Conservation (phyloP, 2,113 vertebrate genomes). For the Beaufortia kweichowensis region DNA sequence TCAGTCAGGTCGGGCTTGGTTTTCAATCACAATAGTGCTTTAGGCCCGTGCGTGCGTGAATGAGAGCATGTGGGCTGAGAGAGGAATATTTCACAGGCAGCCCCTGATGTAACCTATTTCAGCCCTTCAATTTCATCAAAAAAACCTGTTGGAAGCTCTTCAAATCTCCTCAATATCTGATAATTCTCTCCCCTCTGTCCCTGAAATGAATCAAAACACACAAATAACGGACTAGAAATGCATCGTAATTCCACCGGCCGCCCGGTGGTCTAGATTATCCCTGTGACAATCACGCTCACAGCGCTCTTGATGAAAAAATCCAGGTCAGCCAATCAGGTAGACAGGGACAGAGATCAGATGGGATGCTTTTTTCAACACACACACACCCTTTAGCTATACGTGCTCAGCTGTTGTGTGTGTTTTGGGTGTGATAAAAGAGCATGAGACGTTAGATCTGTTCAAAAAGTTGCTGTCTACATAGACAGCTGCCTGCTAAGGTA, state of each 20-base stretch:
- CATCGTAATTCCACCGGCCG: conserved; percentile 5
- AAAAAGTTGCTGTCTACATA: too few species aligned
- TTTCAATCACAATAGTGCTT: conserved; percentile 25
- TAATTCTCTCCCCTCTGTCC: neutral
- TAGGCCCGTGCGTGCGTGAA: conserved; percentile 11
- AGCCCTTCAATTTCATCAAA: conserved; percentile 30
- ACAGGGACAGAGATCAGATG: conserved; percentile 9
- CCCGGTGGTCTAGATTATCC: conserved; percentile 10
- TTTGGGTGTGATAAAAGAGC: neutral
- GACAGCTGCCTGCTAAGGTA: too few species aligned
- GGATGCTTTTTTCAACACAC: neutral
- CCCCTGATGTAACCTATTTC: conserved; percentile 17
- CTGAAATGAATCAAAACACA: conserved; percentile 5
- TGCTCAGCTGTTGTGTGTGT: conserved; percentile 6
- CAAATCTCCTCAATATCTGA: conserved; percentile 14
- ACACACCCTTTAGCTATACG: conserved; percentile 4
- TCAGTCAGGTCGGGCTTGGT: conserved; percentile 25
- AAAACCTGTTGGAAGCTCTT: conserved; percentile 19
- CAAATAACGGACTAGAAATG: neutral
- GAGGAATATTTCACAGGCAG: conserved; percentile 2
- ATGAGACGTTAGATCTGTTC: neutral
- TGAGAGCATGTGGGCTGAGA: neutral
- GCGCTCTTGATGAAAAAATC: conserved; percentile 17
- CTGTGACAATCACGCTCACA: neutral
- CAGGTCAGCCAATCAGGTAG: conserved; percentile 35